Conservation (phyloP, 1,140 invertebrate genomes). For the Papilio machaon region DNA sequence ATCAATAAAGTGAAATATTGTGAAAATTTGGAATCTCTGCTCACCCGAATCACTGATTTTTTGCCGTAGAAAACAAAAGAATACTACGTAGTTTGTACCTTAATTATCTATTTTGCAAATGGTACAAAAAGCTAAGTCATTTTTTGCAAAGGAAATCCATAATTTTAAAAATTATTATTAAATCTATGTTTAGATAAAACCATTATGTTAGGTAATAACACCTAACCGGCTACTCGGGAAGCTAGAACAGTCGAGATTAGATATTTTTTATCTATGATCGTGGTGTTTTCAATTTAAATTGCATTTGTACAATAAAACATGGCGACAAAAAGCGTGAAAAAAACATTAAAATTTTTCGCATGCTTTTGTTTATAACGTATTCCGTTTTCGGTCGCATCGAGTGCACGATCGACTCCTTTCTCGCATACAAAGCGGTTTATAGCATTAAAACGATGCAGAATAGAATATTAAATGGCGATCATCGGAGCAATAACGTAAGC, state of each 20-base stretch:
- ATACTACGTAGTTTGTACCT: no score
- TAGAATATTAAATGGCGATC: slow-evolving; percentile 30
- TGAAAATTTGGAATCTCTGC: no score
- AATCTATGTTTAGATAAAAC: not conserved
- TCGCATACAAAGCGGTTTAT: slow-evolving; percentile 28
- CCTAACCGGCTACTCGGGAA: not conserved
- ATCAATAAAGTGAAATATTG: no score
- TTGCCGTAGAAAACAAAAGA: no score
- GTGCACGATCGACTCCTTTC: slow-evolving; percentile 9
- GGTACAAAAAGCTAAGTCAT: no score
- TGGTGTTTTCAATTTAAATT: not conserved
- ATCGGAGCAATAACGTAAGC: slow-evolving; percentile 18
- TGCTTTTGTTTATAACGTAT: not conserved
- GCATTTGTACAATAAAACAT: slow-evolving; percentile 1
- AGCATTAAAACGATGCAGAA: slow-evolving; percentile 21
- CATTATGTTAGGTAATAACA: not conserved
- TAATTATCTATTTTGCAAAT: no score
- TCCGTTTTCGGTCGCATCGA: not conserved
- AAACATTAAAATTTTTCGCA: slow-evolving; percentile 4
- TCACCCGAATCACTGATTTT: no score
- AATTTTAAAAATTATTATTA: not conserved
- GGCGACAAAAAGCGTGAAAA: not conserved
- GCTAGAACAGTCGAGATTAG: not conserved
- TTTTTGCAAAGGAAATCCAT: no score
- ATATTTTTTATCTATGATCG: not conserved